Conservation (phyloP, 1,140 invertebrate species). For the Drosophila leontia region DNA sequence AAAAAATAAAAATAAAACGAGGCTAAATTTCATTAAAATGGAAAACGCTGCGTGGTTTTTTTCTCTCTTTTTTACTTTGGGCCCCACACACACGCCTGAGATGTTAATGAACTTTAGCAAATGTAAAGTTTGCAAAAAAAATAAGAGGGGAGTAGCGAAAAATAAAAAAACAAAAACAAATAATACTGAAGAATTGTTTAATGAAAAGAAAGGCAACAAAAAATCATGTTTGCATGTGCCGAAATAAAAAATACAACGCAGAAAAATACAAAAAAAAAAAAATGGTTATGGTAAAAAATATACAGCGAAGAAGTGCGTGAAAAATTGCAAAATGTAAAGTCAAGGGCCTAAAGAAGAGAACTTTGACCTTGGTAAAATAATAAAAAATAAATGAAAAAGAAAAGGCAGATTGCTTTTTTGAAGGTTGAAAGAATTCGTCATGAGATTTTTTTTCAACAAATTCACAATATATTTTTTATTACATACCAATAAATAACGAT, state of each 20-base stretch:
- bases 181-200: slow-evolving; percentile 53
- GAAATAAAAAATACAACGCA: slow-evolving; percentile 29
- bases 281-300: slow-evolving; percentile 24
- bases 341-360: slow-evolving; percentile 47
- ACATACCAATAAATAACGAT: background rate
- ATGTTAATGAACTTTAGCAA: slow-evolving; percentile 77
- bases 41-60: slow-evolving; percentile 55
- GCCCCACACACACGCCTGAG: slow-evolving; percentile 38
- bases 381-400: background rate
- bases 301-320: slow-evolving; percentile 50
- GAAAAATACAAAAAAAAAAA: background rate
- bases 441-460: background rate
- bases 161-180: slow-evolving; percentile 25
- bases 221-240: slow-evolving; percentile 70
- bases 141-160: slow-evolving; percentile 28
- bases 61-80: slow-evolving; percentile 20
- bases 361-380: slow-evolving; percentile 38
- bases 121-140: slow-evolving; percentile 62
- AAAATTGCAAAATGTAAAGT: slow-evolving; percentile 62
- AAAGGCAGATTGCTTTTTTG: slow-evolving; percentile 5
- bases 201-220: slow-evolving; percentile 56
- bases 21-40: slow-evolving; percentile 61
- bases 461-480: background rate
- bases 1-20: slow-evolving; percentile 40
- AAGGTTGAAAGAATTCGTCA: slow-evolving; percentile 29